Conservation (phyloP, 2,888 invertebrate species). For the Pristionchus fissidentatus region DNA sequence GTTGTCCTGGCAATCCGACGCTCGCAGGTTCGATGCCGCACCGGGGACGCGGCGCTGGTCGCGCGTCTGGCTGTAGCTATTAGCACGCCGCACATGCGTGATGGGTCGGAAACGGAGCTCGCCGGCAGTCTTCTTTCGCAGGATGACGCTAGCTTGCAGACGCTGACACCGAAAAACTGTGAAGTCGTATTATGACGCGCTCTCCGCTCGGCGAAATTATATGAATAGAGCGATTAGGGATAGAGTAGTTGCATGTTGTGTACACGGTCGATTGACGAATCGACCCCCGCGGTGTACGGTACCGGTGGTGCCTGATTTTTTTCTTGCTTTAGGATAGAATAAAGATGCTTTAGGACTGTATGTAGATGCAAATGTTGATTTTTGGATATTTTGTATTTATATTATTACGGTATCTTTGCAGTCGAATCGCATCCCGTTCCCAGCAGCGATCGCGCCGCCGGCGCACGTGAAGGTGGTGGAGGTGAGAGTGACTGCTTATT, state of each 20-base stretch:
- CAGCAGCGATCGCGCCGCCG: not conserved
- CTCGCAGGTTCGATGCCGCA: not conserved
- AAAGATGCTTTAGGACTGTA: too few relatives aligned
- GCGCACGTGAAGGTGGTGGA: slow-evolving; percentile 1
- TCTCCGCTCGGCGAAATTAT: too few relatives aligned
- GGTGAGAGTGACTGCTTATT: not conserved
- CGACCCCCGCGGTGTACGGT: slow-evolving; percentile 1
- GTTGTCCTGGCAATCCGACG: slow-evolving; percentile 1
- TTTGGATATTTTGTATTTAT: not conserved
- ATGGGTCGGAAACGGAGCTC: too few relatives aligned
- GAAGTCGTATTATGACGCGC: too few relatives aligned
- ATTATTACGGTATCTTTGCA: not conserved
- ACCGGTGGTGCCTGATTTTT: not conserved
- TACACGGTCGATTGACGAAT: not conserved
- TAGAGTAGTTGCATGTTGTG: not conserved
- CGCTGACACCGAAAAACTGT: too few relatives aligned
- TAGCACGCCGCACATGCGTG: not conserved
- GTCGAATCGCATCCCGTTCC: slow-evolving; percentile 9
- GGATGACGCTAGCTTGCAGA: too few relatives aligned
- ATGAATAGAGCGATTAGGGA: not conserved
- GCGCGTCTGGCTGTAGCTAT: too few relatives aligned
- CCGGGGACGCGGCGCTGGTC: not conserved
- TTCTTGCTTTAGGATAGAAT: too few relatives aligned
- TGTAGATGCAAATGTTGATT: too few relatives aligned
- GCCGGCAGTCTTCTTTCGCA: too few relatives aligned